Evolutionary conservation across 1,140 invertebrate genomes (phyloP).

Genomic region (Oedothorax gibbosus): DNA sequence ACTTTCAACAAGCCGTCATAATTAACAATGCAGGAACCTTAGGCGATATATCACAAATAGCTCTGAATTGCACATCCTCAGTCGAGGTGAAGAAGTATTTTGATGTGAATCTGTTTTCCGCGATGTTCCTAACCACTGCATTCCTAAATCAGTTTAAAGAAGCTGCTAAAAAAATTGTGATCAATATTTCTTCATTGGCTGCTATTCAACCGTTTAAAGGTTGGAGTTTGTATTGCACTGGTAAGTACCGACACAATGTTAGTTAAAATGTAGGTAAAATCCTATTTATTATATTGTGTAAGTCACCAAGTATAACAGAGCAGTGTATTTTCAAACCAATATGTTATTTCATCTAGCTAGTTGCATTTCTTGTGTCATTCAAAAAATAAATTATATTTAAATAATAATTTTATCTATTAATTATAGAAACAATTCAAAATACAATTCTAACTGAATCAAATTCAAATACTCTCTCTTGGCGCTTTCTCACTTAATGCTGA

Average conservation of each 20-base stretch:
- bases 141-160: slow-evolving; percentile 75
- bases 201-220: slow-evolving; percentile 82
- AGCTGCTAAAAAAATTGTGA: slow-evolving; percentile 73
- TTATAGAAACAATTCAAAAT: too few relatives aligned
- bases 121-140: slow-evolving; percentile 80
- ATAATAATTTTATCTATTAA: too few relatives aligned
- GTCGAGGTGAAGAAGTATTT: slow-evolving; percentile 74
- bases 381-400: neutral
- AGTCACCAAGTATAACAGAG: too few relatives aligned
- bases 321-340: too few relatives aligned
- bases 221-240: slow-evolving; percentile 84
- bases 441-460: too few relatives aligned
- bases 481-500: too few relatives aligned
- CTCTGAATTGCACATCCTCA: slow-evolving; percentile 72
- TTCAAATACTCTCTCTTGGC: too few relatives aligned
- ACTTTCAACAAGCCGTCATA: slow-evolving; percentile 79
- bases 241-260: slow-evolving; percentile 71
- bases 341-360: too few relatives aligned
- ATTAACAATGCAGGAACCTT: slow-evolving; percentile 92
- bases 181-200: slow-evolving; percentile 90
- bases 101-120: slow-evolving; percentile 83
- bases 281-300: too few relatives aligned
- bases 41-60: slow-evolving; percentile 77
- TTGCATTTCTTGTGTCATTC: too few relatives aligned
- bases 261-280: too few relatives aligned